Base-by-base conservation (phyloP, 2,888 invertebrate genomes). In the Eupeodes latifasciatus region DNA sequence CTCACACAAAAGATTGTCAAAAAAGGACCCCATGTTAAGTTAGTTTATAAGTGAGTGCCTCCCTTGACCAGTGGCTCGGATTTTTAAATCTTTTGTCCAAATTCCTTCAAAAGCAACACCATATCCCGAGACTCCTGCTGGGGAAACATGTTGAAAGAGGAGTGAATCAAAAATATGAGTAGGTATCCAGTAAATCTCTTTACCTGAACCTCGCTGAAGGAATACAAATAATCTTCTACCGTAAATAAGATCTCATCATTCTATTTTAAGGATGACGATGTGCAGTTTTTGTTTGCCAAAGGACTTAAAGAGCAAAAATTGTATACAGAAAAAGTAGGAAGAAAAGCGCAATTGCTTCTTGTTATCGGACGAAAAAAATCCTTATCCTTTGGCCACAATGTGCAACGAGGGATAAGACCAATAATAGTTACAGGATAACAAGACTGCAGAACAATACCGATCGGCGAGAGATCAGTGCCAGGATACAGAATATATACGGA, bases 331-430 rank as follows among this genome's bases (percentile, higher is more conserved):
- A 49, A 71, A 57, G 36, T 14, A 62, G 16, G 55, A 80, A 71
- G 64, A 87, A 87, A 87, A 87, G 87, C 71, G 87, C 87, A 87
- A 87, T 87, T 84, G 87, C 87, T 87, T 84, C 87, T 87, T 87
- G 80, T 87, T 84, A 87, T 76, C 51, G 55, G n/a, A 57, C 36
- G 69, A 3, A 36, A 78, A 78, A 57, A 36, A 72, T 53, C 53
- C 66, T 62, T 40, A 81, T 81, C 66, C 62, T 67, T 61, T 72
- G 59, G 72, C 66, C 49, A 74, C 77, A 77, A 71, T 82, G 51
- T 69, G 62, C 85, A 40, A 57, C 71, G 53, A 83, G 67, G 83
- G 80, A 87, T 88, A 85, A 88, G 78, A 77, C 74, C 81, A 76
- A 81, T 88, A 84, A 85, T 85, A 75, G 88, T 66, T 88, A 81